Evolutionary conservation across 2,797 vertebrate species (phyloP), one percentile per base, ranked within the genome.

Genomic region (Ibycter americanus): DNA sequence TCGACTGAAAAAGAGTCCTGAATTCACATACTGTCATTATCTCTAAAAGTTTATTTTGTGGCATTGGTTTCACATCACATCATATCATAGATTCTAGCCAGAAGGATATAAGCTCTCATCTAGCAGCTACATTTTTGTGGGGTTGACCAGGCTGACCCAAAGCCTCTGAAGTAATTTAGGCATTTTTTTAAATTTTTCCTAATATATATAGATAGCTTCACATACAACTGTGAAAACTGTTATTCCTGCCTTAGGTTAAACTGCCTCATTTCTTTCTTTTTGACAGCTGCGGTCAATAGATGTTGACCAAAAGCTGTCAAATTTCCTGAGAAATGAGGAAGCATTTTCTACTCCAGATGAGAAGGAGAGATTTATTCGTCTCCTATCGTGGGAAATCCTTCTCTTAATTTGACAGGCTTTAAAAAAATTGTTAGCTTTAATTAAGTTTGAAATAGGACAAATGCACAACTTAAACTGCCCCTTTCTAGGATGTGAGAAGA

Each of bases 391-490:
- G 92, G 83, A 97, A 96, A 92, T 72, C 80, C 67, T 92, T 94
- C 90, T 77, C 62, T 32, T 94, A 82, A 90, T 89, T 94, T 96
- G 94, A 93, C 96, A 96, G 84, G 76, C 87, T 96, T 97, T 88
- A 97, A 98, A 92, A 68, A 94, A 97, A 96, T 93, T 78, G 76
- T 91, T 96, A 87, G 56, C 84, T 96, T 96, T 97, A 97, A 93
- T 96, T 94, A 96, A 94, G 87, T 96, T 76, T 95, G 87, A 94
- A 97, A 84, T 87, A 90, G 87, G 96, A 93, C 86, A 96, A 96
- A 96, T 56, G 29, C n/a, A 84, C 68, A 93, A 71, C 76, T 38
- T 93, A 82, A 93, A 83, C 80, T 83, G n/a, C 12, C 68, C 36
- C 72, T 92, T 93, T 93, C 52, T 82, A 49, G 65, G 49, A 72